Evolutionary conservation across 2,797 vertebrate genomes (phyloP), one percentile per base, ranked within the genome.

Genomic region (Phylloscopus collybita): DNA sequence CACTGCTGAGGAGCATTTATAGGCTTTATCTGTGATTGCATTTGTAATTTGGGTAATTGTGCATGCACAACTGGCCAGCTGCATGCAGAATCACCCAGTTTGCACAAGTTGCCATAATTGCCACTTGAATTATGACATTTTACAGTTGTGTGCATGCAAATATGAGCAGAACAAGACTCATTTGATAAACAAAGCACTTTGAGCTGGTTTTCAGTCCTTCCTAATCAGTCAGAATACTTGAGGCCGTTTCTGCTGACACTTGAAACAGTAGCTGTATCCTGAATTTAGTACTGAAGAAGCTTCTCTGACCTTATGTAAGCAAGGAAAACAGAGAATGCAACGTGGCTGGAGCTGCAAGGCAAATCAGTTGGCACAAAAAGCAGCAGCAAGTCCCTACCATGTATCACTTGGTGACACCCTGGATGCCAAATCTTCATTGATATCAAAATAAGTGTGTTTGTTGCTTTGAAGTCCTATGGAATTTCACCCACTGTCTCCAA

Each of bases 21-120:
- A 56, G 36, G 65, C 65, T 62, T 93, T 95, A 80, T 93, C 92
- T 94, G 87, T 87, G 92, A 97, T 83, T 96, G 91, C 78, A 66
- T 92, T 88, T 81, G 74, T 70, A 92, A 96, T 97, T 91, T 96
- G 84, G 82, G 86, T 97, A 97, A 97, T 97, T 97, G 93, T 88
- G 92, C 92, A 92, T 95, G 95, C 93, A 95, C 95, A 97, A 92
- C 96, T 97, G 96, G 95, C 92, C 97, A 97, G 96, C 95, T 97
- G 95, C 94, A 95, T 93, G 88, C 91, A 96, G 71, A 96, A 96
- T 96, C 79, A 73, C 84, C 61, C 67, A 38, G 50, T 93, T 95
- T 90, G 92, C 92, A 87, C 91, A 75, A 66, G 50, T 44, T 89
- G 86, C 64, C 62, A 84, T 96, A 95, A 97, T 95, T 95, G 78